Conservation (phyloP, 2,888 invertebrate species). For the Pandemis cinnamomeana region DNA sequence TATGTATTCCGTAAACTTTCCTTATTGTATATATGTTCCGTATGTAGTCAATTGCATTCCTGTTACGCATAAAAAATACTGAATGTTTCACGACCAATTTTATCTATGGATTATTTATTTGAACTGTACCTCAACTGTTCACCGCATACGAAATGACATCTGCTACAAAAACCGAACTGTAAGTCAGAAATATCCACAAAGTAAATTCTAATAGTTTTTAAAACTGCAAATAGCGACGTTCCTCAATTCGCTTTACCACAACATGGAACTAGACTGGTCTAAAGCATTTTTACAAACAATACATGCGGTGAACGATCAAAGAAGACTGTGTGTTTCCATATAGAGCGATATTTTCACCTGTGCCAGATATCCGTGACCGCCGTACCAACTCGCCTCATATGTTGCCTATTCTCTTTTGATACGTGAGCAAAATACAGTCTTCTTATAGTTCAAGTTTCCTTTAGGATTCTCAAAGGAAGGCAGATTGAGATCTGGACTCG, state of each 20-base stretch:
- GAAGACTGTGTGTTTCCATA: conserved; percentile 50
- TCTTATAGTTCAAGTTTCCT: conserved; percentile 33
- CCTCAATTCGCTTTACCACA: background rate
- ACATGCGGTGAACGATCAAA: conserved; percentile 36
- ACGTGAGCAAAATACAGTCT: conserved; percentile 48
- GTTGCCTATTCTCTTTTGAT: conserved; percentile 56
- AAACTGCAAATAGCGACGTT: background rate
- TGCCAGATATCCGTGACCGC: conserved; percentile 72
- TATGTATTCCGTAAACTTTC: too few species aligned
- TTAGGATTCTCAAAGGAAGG: conserved; percentile 23
- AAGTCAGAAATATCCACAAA: too few species aligned
- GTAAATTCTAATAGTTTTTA: background rate
- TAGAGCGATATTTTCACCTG: conserved; percentile 67
- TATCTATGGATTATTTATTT: too few species aligned
- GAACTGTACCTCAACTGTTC: too few species aligned
- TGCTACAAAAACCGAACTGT: too few species aligned
- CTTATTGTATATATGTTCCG: too few species aligned
- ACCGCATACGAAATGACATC: too few species aligned
- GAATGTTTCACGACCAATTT: too few species aligned
- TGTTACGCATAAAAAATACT: too few species aligned
- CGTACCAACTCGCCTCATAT: conserved; percentile 74
- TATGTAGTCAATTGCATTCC: too few species aligned
- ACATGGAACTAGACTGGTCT: background rate
- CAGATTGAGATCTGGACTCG: background rate
- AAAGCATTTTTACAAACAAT: conserved; percentile 26